Conservation (phyloP, 2,888 invertebrate species). For the Drosophila anceps region DNA sequence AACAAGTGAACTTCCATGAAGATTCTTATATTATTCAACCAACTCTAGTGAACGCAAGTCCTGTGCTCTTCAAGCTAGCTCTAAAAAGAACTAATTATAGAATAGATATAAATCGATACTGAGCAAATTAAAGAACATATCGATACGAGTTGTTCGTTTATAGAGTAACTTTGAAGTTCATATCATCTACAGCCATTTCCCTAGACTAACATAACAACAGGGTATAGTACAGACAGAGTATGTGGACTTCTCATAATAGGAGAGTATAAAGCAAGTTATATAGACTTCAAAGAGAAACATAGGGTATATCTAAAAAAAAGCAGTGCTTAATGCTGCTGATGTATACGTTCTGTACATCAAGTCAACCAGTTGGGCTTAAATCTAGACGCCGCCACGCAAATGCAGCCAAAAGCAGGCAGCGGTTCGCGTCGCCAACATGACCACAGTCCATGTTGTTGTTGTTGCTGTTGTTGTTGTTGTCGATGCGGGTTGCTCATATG, state of each 20-base stretch:
- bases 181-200: not conserved
- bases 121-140: too few species aligned
- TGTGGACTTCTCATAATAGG: not conserved
- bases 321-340: slow-evolving; percentile 35
- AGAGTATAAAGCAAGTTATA: not conserved
- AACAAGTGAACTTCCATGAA: too few species aligned
- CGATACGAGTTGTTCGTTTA: too few species aligned
- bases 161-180: too few species aligned
- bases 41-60: too few species aligned
- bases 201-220: too few species aligned
- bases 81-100: too few species aligned
- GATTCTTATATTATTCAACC: too few species aligned
- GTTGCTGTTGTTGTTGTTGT: slow-evolving; percentile 13
- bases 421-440: slow-evolving; percentile 30
- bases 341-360: slow-evolving; percentile 52
- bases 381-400: slow-evolving; percentile 30
- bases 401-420: slow-evolving; percentile 34
- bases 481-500: slow-evolving; percentile 43
- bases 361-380: slow-evolving; percentile 40
- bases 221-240: too few species aligned
- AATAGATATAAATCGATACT: too few species aligned
- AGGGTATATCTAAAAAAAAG: not conserved
- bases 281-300: too few species aligned
- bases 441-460: slow-evolving; percentile 26
- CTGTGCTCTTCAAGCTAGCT: too few species aligned